Base-by-base conservation (phyloP, 2,797 vertebrate genomes). In the Tachyglossus aculeatus region DNA sequence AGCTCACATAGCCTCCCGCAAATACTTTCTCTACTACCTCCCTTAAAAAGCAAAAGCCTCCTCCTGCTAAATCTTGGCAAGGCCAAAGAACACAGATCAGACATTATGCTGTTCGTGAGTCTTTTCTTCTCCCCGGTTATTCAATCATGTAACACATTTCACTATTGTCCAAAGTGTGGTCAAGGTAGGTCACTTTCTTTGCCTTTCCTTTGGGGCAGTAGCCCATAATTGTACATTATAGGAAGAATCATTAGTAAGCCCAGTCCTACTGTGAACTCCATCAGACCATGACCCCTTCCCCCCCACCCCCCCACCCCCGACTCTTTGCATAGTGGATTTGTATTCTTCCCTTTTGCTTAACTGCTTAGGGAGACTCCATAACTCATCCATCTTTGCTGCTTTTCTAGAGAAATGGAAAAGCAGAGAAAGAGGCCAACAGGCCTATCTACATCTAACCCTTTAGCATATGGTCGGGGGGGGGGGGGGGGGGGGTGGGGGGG, bases 221-320 rank as follows among this genome's bases (percentile, higher is more conserved):
- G 24, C 9, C 2, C 3, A 47, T 39, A 24, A 48, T 18, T 52
- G 9, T 25, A 7, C 19, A 71, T 57, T 29, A 8, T 51, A 58
- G 51, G 33, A 14, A 63, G 12, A 67, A 74, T 39, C 41, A 55
- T 15, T 54, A 40, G 50, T 47, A 56, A 65, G 32, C 31, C 52
- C 25, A 22, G 10, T 11, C 69, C 29, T 5, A 2, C 13, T 15
- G 16, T 59, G 19, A 34, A 59, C 21, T 65, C 45, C 15, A 61
- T 47, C 8, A 60, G 37, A 34, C 37, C 4, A 18, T 11, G 27
- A n/a, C 37, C 7, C 25, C 38, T n/a, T n/a, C n/a, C n/a, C n/a
- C n/a, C n/a, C n/a, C n/a, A n/a, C n/a, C n/a, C n/a, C n/a, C n/a
- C n/a, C n/a, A n/a, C n/a, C 37, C 7, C 25, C 38, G n/a, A 22